Evolutionary conservation across 92 coral and sea anemone genomes (phyloP).

Genomic region (Hydrozoanthus gracilis): DNA sequence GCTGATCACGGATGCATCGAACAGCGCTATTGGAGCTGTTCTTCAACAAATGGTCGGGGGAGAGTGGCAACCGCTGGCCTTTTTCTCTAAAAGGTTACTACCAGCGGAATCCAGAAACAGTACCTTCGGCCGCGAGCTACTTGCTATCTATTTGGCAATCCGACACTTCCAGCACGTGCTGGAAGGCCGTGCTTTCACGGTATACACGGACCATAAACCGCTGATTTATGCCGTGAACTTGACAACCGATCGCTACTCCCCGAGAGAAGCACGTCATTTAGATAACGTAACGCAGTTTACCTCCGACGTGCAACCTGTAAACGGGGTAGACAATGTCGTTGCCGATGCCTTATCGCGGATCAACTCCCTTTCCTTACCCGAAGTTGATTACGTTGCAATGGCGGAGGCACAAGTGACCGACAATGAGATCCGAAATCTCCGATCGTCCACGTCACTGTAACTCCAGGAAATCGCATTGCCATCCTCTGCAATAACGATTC

Average conservation of each 20-base stretch:
- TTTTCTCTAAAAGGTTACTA: slow-evolving; percentile 48
- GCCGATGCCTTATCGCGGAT: slow-evolving; percentile 26
- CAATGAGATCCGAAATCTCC: too few species aligned
- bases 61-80: slow-evolving; percentile 46
- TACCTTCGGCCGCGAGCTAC: slow-evolving; percentile 55
- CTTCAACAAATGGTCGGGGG: slow-evolving; percentile 29
- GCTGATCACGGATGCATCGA: slow-evolving; percentile 37
- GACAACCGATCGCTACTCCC: slow-evolving; percentile 6
- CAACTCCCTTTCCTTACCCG: neutral
- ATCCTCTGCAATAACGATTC: too few species aligned
- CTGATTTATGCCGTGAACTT: slow-evolving; percentile 3
- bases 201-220: slow-evolving; percentile 1
- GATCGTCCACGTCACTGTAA: neutral
- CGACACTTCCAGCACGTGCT: slow-evolving; percentile 44
- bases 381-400: slow-evolving; percentile 36
- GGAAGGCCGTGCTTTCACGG: slow-evolving; percentile 39
- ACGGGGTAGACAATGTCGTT: slow-evolving; percentile 5
- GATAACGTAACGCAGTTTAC: slow-evolving; percentile 59
- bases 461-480: neutral
- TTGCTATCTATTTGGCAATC: slow-evolving; percentile 35
- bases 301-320: slow-evolving; percentile 4
- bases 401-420: slow-evolving; percentile 46
- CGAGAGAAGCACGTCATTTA: slow-evolving; percentile 44
- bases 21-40: slow-evolving; percentile 26
- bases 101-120: slow-evolving; percentile 41